Percentiles rank a stretch among this genome's conserved stretches.
These are phyloP conservation scores for Graphium colonna DNA, from an alignment of 2,888 invertebrate species.

Conservation along the genomic window DNA sequence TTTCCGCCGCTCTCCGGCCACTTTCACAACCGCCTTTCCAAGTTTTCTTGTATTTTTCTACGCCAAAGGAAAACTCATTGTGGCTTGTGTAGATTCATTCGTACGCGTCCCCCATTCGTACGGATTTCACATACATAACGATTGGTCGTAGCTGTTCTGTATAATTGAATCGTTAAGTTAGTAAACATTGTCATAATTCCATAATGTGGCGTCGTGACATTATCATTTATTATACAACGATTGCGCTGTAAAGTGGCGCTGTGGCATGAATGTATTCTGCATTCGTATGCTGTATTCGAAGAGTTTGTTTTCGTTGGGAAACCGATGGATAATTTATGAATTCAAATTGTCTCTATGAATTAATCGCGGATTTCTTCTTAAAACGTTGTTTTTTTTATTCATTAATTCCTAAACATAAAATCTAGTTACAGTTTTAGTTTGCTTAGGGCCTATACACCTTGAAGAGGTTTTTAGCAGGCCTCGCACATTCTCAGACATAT, in stretches of 20 bases:
- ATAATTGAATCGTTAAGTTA: conserved; percentile 10
- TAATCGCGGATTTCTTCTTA: no score
- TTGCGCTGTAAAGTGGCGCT: not conserved
- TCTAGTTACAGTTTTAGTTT: no score
- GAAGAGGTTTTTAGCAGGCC: no score
- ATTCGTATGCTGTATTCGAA: no score
- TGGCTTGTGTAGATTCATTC: conserved; percentile 14
- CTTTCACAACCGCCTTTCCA: conserved; percentile 61
- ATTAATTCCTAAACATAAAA: no score
- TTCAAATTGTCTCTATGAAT: no score
- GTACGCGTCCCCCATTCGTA: conserved; percentile 3
- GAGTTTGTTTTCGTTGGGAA: no score
- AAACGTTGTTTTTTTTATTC: no score
- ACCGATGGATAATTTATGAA: not conserved
- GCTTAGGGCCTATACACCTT: no score
- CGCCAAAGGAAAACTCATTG: conserved; percentile 36
- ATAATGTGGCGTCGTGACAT: not conserved
- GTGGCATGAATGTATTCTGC: not conserved
- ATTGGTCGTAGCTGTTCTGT: not conserved
- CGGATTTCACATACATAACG: conserved; percentile 10
- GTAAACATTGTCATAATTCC: conserved; percentile 14
- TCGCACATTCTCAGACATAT: no score
- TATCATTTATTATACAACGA: not conserved
- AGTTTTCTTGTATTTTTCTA: conserved; percentile 54
- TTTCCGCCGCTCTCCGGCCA: conserved; percentile 45